Evolutionary conservation across 2,113 vertebrate species (phyloP).

Genomic region (Sterrhoptilus dennistouni): DNA sequence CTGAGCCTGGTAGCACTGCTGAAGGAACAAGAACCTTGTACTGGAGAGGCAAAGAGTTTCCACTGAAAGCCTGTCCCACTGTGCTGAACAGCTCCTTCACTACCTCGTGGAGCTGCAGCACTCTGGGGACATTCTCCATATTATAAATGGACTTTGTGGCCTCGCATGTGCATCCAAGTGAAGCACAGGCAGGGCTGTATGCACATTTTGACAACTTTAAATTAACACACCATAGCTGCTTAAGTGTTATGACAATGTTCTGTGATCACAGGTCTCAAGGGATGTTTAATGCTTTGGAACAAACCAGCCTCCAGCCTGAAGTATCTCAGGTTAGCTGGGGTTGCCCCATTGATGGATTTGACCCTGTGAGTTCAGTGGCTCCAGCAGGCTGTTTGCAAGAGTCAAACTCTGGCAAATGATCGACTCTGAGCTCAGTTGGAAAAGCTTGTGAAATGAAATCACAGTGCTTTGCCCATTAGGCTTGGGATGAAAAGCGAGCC

Average conservation of each 20-base stretch:
- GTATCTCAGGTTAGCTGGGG: not conserved
- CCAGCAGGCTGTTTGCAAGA: constrained; percentile 47
- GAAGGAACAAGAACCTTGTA: not conserved
- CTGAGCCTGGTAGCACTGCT: not conserved
- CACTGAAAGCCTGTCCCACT: not conserved
- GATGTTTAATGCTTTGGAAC: not conserved
- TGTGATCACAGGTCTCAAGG: not conserved
- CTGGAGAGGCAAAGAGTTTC: not conserved
- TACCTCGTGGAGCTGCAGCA: not conserved
- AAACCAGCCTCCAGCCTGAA: not conserved
- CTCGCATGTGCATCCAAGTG: not conserved
- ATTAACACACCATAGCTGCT: not conserved
- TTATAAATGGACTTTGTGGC: not conserved
- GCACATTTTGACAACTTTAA: not conserved
- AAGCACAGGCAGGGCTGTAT: not conserved
- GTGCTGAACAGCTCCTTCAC: not conserved
- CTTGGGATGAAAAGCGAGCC: constrained; percentile 59
- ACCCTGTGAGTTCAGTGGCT: constrained; percentile 20
- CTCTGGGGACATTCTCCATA: not conserved
- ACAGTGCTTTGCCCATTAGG: constrained; percentile 54
- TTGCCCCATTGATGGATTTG: constrained; percentile 16
- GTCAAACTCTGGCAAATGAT: constrained; percentile 34
- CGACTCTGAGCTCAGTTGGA: constrained; percentile 63
- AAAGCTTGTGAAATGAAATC: constrained; percentile 61
- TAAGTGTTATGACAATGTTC: constrained; percentile 4